phyloP scores from a whole-genome alignment of 2,797 vertebrate species.

The Strix occidentalis region DNA sequence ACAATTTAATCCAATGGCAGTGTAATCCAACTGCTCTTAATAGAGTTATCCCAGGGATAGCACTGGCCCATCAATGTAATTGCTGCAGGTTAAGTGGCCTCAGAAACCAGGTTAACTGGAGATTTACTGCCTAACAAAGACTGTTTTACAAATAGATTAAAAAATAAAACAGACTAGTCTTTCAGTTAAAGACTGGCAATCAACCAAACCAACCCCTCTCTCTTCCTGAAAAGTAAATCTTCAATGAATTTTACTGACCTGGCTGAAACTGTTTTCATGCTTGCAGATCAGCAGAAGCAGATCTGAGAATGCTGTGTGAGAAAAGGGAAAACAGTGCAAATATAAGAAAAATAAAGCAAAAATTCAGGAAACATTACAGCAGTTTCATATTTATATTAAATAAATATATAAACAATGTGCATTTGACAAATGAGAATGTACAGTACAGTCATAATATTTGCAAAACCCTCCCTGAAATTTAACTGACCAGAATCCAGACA shows the following conservation, averaged over 20 bases:
- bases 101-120: not conserved
- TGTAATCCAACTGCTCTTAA: not conserved
- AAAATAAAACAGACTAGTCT: not conserved
- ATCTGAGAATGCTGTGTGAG: not conserved
- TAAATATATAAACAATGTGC: not conserved
- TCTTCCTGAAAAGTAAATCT: not conserved
- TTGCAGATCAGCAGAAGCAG: not conserved
- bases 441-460: not conserved
- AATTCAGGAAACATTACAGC: not conserved
- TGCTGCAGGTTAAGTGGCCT: not conserved
- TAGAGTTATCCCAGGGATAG: not conserved
- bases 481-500: not conserved
- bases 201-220: not conserved
- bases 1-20: not conserved
- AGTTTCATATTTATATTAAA: not conserved
- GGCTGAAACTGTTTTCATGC: not conserved
- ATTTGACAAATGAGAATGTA: not conserved
- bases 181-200: not conserved
- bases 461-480: not conserved
- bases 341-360: not conserved
- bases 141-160: not conserved
- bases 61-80: not conserved
- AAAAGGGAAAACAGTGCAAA: not conserved
- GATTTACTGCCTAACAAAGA: not conserved
- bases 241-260: not conserved